Evolutionary conservation across 2,113 vertebrate genomes (phyloP).

Genomic region (Maccullochella peelii): DNA sequence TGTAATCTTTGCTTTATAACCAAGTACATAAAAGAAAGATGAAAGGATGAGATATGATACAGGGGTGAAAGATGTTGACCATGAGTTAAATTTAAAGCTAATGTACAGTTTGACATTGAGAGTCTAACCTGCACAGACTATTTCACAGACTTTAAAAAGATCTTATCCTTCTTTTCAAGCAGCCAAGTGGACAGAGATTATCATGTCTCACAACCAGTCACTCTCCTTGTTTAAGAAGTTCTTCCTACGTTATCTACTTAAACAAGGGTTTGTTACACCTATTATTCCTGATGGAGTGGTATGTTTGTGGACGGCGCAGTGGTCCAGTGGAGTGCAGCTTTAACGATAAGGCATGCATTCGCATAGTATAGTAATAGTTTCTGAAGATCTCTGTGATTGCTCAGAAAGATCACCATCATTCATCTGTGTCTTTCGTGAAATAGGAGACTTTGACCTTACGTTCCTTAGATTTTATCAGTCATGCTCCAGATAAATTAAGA

Average conservation of each 20-base stretch:
- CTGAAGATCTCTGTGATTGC: neutral
- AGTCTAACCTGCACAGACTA: neutral
- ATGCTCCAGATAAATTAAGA: neutral
- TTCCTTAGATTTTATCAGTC: neutral
- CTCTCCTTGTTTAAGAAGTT: neutral
- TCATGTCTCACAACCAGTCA: neutral
- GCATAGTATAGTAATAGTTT: neutral
- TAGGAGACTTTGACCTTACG: neutral
- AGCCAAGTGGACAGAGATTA: neutral
- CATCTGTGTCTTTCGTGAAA: neutral
- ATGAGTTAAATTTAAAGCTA: neutral
- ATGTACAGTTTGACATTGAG: neutral
- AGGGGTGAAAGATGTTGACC: neutral
- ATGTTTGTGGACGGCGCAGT: neutral
- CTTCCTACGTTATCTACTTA: neutral
- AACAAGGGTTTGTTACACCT: neutral
- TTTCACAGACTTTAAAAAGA: slow-evolving; percentile 3
- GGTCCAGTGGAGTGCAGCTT: neutral
- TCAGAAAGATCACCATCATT: neutral
- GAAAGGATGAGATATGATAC: neutral
- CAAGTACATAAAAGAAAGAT: neutral
- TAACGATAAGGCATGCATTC: neutral
- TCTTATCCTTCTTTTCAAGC: neutral
- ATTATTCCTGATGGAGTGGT: neutral
- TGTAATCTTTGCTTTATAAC: neutral